phyloP scores from a whole-genome alignment of 2,113 vertebrate species.

The Otolemur garnettii region DNA sequence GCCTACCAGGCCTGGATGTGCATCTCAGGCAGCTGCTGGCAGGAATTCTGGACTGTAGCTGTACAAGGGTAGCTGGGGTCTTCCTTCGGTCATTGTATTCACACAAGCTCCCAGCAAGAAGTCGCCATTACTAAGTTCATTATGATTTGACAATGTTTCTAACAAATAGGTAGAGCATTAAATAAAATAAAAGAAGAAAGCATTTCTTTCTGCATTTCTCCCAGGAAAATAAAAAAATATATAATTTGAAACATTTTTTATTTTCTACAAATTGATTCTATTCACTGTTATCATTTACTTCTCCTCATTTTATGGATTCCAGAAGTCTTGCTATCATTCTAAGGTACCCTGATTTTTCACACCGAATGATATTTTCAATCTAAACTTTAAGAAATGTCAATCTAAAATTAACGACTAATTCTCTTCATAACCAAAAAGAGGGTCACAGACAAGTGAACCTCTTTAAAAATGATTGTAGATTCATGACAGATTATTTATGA shows the following conservation, averaged over 20 bases:
- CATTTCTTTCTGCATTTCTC: not conserved
- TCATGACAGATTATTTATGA: not conserved
- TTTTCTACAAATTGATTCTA: not conserved
- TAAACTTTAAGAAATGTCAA: not conserved
- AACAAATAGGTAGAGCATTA: not conserved
- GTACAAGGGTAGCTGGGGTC: not conserved
- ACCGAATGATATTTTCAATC: not conserved
- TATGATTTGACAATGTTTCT: not conserved
- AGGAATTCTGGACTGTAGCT: not conserved
- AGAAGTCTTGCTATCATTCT: not conserved
- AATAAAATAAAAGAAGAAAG: not conserved
- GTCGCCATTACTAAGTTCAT: not conserved
- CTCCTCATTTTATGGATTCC: not conserved
- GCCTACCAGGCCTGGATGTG: rapidly evolving
- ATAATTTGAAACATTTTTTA: slow-evolving; percentile 22
- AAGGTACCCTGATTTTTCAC: not conserved
- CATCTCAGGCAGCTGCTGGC: not conserved
- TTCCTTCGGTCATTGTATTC: not conserved
- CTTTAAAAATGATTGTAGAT: not conserved
- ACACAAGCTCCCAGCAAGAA: not conserved
- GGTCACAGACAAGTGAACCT: not conserved
- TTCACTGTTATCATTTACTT: slow-evolving; percentile 43
- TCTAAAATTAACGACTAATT: not conserved
- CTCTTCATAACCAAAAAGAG: not conserved
- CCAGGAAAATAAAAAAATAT: not conserved